Percentiles rank a stretch among this genome's conserved stretches.
Conservation (phyloP, 2,797 vertebrate genomes). For the Danio kyathit region DNA sequence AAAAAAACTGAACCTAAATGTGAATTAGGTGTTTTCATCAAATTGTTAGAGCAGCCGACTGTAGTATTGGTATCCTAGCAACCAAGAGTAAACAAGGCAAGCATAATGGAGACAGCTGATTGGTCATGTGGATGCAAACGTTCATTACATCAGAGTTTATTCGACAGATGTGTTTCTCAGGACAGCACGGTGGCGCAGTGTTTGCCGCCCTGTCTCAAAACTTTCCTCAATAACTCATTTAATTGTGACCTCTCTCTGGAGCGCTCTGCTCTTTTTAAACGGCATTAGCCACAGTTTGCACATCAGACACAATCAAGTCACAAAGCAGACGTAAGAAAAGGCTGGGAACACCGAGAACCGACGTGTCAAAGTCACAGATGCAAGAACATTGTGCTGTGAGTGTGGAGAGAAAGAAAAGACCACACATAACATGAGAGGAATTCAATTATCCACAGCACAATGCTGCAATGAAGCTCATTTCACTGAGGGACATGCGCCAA, state of each 20-base stretch:
- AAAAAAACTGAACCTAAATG: too few relatives aligned
- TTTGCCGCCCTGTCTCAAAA: too few relatives aligned
- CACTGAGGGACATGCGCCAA: conserved; percentile 32
- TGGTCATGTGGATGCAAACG: too few relatives aligned
- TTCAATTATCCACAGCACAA: conserved; percentile 46
- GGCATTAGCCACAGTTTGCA: conserved; percentile 30
- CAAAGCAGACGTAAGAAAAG: conserved; percentile 1
- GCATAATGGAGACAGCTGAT: too few relatives aligned
- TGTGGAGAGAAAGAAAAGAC: conserved; percentile 14
- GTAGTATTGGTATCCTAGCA: too few relatives aligned
- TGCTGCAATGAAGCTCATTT: conserved; percentile 36
- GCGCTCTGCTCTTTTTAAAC: conserved; percentile 19
- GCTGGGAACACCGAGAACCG: not conserved
- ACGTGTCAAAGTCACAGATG: not conserved
- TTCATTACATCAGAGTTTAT: too few relatives aligned
- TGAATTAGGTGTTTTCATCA: too few relatives aligned
- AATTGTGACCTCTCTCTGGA: conserved; percentile 24
- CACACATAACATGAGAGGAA: conserved; percentile 44
- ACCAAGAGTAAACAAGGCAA: too few relatives aligned
- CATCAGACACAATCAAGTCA: conserved; percentile 49
- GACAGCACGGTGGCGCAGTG: too few relatives aligned
- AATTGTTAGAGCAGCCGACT: too few relatives aligned
- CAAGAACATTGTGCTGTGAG: conserved; percentile 4
- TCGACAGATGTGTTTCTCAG: too few relatives aligned
- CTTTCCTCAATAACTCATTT: conserved; percentile 29